Evolutionary conservation across 1,140 invertebrate species (phyloP).

Genomic region (Nasonia giraulti): DNA sequence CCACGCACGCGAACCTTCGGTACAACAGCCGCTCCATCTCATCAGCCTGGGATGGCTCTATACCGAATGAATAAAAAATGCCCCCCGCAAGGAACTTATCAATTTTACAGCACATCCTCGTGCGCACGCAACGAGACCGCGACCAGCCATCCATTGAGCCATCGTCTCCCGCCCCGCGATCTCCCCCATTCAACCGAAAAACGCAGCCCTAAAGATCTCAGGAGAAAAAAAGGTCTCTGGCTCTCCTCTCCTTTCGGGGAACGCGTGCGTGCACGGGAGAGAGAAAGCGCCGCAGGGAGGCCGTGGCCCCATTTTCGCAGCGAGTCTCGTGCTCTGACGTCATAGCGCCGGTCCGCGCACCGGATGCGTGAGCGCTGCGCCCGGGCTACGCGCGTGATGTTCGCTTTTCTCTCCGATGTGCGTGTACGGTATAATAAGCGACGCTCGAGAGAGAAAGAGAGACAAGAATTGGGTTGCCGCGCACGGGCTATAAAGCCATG

Average conservation of each 20-base stretch:
- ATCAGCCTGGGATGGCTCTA: too few relatives aligned
- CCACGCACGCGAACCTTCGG: too few relatives aligned
- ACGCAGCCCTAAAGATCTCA: neutral
- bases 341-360: constrained; percentile 8
- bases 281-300: constrained; percentile 33
- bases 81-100: neutral
- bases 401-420: neutral
- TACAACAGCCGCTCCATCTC: too few relatives aligned
- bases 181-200: neutral
- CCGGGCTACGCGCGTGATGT: neutral
- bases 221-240: neutral
- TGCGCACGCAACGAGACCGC: neutral
- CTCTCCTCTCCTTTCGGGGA: neutral
- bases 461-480: too few relatives aligned
- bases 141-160: neutral
- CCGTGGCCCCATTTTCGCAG: constrained; percentile 15
- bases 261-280: neutral
- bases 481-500: too few relatives aligned
- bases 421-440: neutral
- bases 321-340: neutral
- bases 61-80: neutral
- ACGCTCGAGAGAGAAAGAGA: neutral
- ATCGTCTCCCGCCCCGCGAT: too few relatives aligned
- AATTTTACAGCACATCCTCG: neutral
- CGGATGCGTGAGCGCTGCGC: neutral